Conservation (phyloP, 2,888 invertebrate genomes). For the Sturmia bella region DNA sequence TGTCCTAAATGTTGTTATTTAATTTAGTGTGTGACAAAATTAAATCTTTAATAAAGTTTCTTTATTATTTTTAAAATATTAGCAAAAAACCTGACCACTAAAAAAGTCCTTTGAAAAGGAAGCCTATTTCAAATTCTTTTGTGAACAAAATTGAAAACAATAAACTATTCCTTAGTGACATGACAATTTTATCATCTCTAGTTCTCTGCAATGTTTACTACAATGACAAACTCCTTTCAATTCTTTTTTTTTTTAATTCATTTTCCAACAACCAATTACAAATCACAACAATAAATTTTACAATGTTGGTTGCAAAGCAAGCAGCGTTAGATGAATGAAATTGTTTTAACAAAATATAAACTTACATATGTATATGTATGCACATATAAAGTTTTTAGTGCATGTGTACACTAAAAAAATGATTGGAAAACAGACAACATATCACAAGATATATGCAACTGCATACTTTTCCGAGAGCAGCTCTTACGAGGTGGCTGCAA, state of each 20-base stretch:
- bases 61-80: no score
- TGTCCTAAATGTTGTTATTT: no score
- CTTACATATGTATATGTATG: not conserved
- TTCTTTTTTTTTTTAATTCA: slow-evolving; percentile 41
- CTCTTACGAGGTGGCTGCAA: no score
- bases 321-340: slow-evolving; percentile 59
- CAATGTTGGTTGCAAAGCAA: slow-evolving; percentile 43
- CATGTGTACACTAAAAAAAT: not conserved
- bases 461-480: no score
- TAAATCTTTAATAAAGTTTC: no score
- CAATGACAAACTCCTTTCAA: slow-evolving; percentile 75
- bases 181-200: slow-evolving; percentile 66
- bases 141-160: slow-evolving; percentile 60
- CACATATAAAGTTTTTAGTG: not conserved
- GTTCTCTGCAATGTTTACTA: slow-evolving; percentile 64
- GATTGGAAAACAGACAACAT: no score
- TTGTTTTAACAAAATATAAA: slow-evolving; percentile 9
- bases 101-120: not conserved
- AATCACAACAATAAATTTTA: slow-evolving; percentile 78
- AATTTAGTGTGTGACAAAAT: no score
- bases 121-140: not conserved
- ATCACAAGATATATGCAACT: no score
- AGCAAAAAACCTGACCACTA: no score
- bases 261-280: slow-evolving; percentile 77
- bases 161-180: slow-evolving; percentile 66